A percentile compares a stretch with the other conserved stretches of the same genome.
Conservation (phyloP, 2,797 vertebrate genomes). For the Lepilemur septentrionalis region DNA sequence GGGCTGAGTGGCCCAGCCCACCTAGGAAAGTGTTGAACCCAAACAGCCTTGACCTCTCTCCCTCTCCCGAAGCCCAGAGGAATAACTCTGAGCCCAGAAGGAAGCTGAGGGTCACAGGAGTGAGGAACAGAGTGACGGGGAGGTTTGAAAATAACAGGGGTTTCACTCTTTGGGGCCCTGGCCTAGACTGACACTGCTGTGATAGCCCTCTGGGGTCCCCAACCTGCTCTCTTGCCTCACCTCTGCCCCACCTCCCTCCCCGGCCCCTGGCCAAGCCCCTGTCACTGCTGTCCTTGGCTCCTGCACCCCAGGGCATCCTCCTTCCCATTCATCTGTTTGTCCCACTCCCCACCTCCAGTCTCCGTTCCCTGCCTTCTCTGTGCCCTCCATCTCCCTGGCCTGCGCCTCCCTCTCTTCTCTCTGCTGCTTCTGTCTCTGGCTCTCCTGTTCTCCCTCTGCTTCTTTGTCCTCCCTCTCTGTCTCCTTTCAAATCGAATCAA, state of each 20-base stretch:
- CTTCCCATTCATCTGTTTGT: not conserved
- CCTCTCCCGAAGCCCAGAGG: not conserved
- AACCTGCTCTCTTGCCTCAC: not conserved
- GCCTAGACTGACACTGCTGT: not conserved
- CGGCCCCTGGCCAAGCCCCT: not conserved
- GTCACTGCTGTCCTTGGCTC: not conserved
- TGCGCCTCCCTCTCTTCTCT: not conserved
- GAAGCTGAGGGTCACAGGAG: not conserved
- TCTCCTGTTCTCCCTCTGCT: not conserved
- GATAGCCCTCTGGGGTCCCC: not conserved
- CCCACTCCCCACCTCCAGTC: no score
- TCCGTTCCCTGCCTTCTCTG: not conserved
- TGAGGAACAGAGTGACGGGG: not conserved
- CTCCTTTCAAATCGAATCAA: slow-evolving; percentile 54
- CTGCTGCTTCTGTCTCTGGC: not conserved
- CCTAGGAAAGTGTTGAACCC: not conserved
- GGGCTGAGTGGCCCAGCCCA: not conserved
- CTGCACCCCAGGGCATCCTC: no score
- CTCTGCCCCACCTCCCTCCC: not conserved
- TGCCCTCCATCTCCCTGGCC: not conserved
- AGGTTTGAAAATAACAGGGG: not conserved
- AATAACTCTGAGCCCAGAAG: not conserved
- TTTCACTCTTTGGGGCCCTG: not conserved
- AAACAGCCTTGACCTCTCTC: not conserved
- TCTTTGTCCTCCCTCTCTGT: not conserved